Base-by-base conservation (phyloP, 2,797 vertebrate species). In the Triplophysa yarkandensis region DNA sequence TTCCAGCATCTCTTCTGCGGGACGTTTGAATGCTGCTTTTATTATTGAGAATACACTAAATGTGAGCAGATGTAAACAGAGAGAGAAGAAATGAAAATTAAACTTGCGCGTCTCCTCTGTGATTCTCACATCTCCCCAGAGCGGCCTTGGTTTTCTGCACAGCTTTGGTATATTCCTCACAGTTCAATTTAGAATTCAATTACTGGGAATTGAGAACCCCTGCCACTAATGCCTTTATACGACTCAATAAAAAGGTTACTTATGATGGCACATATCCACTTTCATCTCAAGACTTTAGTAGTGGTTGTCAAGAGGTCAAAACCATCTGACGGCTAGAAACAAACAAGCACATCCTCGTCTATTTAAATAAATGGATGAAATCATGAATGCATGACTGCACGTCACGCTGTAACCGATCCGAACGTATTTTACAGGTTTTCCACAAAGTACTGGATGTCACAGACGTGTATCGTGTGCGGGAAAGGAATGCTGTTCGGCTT, bases 371-470 rank as follows among this genome's bases (percentile, higher is more conserved):
- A 54, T 32, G 25, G 46, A 61, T 52, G 44, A 48, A 39, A 48
- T 41, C 54, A 13, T 14, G 61, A 28, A 67, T 46, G 39, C 6
- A 19, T 44, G 23, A 44, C 10, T 7, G 6, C 11, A 55, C 13
- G 27, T 4, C 13, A 4, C 30, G 19, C 7, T 25, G 0, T 69
- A 7, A 43, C 32, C 10, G 43, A 48, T 36, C 21, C 16, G 1
- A 0, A 2, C 11, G 9, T 19, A 62, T 54, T 21, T 76, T 78
- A 0, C 91, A 99, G 98, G 90, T 99, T 99, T 93, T 99, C 98
- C 87, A 99, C 98, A 79, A 99, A 99, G 90, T 99, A 99, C 82
- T 99, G 97, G 98, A 99, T 99, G 97, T 98, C 97, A 62, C 98
- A 99, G 92, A 99, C 96, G 0, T 99, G 98, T 89, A 95, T 92